Conservation (phyloP, 2,797 vertebrate species). For the Hoplostethus atlanticus region DNA sequence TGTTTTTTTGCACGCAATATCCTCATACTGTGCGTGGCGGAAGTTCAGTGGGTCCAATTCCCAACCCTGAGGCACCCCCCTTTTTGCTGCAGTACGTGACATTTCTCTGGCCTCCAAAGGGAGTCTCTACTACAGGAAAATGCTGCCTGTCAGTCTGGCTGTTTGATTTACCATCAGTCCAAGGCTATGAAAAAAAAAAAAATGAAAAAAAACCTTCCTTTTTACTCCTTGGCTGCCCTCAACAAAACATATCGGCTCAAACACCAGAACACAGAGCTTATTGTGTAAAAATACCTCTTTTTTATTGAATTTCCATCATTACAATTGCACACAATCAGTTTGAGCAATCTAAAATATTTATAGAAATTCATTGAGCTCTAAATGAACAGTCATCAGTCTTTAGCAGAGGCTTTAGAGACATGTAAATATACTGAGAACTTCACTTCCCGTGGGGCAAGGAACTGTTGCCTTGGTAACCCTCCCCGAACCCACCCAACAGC, state of each 20-base stretch:
- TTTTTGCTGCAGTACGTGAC: conserved; percentile 37
- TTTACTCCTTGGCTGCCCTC: neutral
- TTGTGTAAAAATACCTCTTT: conserved; percentile 84
- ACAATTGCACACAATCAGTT: conserved; percentile 79
- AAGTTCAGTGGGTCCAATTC: conserved; percentile 55
- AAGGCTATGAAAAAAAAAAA: conserved; percentile 1
- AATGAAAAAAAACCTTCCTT: conserved; percentile 5
- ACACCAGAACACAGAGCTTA: conserved; percentile 35
- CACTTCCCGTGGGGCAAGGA: conserved; percentile 54
- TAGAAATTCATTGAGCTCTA: conserved; percentile 75
- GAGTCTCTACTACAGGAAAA: neutral
- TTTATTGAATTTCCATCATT: conserved; percentile 78
- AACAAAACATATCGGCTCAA: neutral
- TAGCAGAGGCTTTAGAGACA: conserved; percentile 71
- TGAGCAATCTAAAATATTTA: conserved; percentile 79
- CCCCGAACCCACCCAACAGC: conserved; percentile 36
- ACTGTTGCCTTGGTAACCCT: conserved; percentile 31
- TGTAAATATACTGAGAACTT: conserved; percentile 76
- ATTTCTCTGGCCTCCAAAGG: neutral
- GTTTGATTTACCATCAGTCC: conserved; percentile 25
- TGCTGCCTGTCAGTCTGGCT: neutral
- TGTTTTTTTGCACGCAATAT: conserved; percentile 42
- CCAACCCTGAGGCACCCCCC: conserved; percentile 9
- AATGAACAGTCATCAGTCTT: conserved; percentile 82
- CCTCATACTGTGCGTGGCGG: conserved; percentile 45